Percentiles rank a stretch among this genome's conserved stretches.
These are phyloP conservation scores for Genyomyrus donnyi DNA, from an alignment of 2,113 vertebrate species.

Conservation along the genomic window DNA sequence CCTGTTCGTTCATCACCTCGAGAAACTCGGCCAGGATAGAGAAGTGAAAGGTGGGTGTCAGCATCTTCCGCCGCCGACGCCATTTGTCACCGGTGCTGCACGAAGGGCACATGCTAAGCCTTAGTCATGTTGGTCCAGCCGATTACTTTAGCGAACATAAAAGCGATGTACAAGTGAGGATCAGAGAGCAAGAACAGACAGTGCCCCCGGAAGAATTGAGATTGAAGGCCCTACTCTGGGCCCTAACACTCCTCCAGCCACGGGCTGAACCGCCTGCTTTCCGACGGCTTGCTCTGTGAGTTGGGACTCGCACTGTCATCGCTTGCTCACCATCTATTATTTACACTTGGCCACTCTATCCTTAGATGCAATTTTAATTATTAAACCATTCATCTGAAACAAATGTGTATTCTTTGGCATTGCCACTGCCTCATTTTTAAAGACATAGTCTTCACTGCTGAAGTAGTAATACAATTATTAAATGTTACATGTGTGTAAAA, in stretches of 20 bases:
- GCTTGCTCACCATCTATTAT: not conserved
- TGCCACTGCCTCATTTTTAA: not conserved
- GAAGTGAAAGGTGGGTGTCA: conserved; percentile 80
- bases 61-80: conserved; percentile 71
- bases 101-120: not conserved
- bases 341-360: not conserved
- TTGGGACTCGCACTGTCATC: not conserved
- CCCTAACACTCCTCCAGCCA: not conserved
- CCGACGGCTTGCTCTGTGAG: not conserved
- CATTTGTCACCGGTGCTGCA: conserved; percentile 74
- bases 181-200: not conserved
- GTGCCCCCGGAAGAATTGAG: not conserved
- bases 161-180: too few species aligned
- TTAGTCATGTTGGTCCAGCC: not conserved
- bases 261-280: not conserved
- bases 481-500: not conserved
- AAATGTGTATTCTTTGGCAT: not conserved
- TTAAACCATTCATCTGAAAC: not conserved
- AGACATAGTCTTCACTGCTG: not conserved
- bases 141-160: not conserved
- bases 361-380: not conserved
- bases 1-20: conserved; percentile 79
- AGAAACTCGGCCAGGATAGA: conserved; percentile 72
- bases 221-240: not conserved
- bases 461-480: not conserved